These are phyloP conservation scores for Nicator chloris DNA, from an alignment of 2,113 vertebrate species.

Conservation along the genomic window DNA sequence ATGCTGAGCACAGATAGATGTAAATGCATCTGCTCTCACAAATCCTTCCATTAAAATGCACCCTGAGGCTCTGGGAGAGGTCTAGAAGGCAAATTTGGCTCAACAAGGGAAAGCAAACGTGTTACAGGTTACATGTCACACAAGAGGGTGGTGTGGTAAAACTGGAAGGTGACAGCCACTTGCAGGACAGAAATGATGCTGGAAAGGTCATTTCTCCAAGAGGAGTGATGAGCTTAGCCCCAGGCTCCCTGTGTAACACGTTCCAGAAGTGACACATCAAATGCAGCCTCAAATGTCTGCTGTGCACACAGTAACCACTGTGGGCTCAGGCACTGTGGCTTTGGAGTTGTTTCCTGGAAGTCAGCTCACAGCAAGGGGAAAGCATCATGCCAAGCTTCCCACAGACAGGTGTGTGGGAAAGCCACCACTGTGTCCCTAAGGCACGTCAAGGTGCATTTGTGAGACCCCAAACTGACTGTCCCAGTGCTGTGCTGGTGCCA, in stretches of 20 bases:
- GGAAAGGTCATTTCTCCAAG: neutral
- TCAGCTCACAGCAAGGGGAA: neutral
- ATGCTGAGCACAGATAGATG: neutral
- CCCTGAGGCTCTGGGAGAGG: neutral
- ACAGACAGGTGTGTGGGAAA: neutral
- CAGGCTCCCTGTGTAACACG: rapidly evolving
- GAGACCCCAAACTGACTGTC: neutral
- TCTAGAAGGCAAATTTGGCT: neutral
- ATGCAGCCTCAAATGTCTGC: neutral
- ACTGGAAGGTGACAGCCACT: neutral
- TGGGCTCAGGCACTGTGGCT: neutral
- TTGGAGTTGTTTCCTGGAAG: neutral
- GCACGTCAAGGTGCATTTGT: neutral
- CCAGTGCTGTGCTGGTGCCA: neutral
- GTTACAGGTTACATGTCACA: neutral
- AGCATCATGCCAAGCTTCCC: neutral
- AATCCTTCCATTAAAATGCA: conserved; percentile 32
- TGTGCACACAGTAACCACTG: neutral
- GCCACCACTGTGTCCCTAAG: rapidly evolving
- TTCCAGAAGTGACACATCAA: neutral
- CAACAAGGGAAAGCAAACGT: neutral
- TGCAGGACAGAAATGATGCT: neutral
- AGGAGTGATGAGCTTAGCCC: neutral
- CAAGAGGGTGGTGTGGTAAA: neutral
- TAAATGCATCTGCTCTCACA: conserved; percentile 21